Conservation (phyloP, 2,113 vertebrate genomes). For the Ictalurus furcatus region DNA sequence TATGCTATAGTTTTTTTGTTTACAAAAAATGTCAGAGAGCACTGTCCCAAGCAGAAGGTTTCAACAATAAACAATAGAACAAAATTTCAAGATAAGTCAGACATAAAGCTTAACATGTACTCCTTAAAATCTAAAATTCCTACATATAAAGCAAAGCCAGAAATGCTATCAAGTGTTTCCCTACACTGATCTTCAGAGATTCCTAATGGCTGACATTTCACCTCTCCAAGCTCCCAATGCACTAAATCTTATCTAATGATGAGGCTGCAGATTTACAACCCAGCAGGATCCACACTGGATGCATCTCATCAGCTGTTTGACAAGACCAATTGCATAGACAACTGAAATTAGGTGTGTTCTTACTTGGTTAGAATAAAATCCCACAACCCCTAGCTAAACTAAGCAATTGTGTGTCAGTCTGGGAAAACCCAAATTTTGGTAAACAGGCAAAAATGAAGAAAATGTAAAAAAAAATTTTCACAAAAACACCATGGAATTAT, state of each 20-base stretch:
- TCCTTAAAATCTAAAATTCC: background rate
- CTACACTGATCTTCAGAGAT: background rate
- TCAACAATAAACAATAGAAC: background rate
- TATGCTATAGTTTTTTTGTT: background rate
- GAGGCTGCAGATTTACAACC: background rate
- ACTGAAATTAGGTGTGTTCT: background rate
- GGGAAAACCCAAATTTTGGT: background rate
- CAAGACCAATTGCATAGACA: background rate
- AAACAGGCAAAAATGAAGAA: background rate
- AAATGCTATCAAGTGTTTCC: background rate
- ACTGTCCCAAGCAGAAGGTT: background rate
- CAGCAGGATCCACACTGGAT: background rate
- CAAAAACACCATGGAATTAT: background rate
- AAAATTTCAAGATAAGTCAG: background rate
- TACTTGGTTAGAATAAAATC: background rate
- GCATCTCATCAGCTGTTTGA: background rate
- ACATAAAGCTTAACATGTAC: background rate
- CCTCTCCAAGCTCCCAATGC: background rate
- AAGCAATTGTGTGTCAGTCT: background rate
- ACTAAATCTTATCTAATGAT: background rate
- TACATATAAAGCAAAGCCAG: background rate
- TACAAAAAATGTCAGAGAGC: background rate
- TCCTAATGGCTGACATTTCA: background rate
- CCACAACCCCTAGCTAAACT: background rate
- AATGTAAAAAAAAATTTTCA: too few relatives aligned